Conservation (phyloP, 2,888 invertebrate genomes). For the Chymomyza fuscimana region DNA sequence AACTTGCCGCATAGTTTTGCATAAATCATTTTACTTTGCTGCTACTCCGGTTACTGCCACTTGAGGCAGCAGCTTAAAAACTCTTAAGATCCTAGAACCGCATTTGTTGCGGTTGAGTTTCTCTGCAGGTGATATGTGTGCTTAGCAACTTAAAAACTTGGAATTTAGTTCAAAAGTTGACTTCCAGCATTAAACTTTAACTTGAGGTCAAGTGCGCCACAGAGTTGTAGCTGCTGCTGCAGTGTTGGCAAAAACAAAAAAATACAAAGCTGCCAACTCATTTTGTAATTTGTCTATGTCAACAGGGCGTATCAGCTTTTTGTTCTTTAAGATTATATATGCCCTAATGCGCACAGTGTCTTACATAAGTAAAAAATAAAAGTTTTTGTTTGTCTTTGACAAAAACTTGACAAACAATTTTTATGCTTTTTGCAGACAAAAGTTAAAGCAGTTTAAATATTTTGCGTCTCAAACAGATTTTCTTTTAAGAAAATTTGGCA, state of each 20-base stretch:
- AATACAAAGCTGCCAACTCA: conserved; percentile 37
- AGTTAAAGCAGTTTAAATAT: conserved; percentile 54
- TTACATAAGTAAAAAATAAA: conserved; percentile 17
- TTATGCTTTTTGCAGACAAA: conserved; percentile 8
- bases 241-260: conserved; percentile 41
- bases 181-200: conserved; percentile 57
- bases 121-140: conserved; percentile 59
- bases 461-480: conserved; percentile 6
- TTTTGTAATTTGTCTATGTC: conserved; percentile 59
- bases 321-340: conserved; percentile 49
- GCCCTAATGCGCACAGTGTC: conserved; percentile 58
- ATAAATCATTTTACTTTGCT: conserved; percentile 50
- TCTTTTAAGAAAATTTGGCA: not conserved
- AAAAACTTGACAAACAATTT: conserved; percentile 15
- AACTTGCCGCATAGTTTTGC: not conserved
- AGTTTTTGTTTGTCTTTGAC: conserved; percentile 36
- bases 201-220: conserved; percentile 32
- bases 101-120: conserved; percentile 50
- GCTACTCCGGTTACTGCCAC: conserved; percentile 26
- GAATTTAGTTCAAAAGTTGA: conserved; percentile 50
- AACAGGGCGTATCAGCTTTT: not conserved
- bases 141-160: conserved; percentile 63
- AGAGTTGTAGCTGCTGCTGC: not conserved
- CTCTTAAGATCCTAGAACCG: conserved; percentile 46
- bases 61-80: conserved; percentile 43